Evolutionary conservation across 2,888 invertebrate species (phyloP).

Genomic region (Pinctada fucata): DNA sequence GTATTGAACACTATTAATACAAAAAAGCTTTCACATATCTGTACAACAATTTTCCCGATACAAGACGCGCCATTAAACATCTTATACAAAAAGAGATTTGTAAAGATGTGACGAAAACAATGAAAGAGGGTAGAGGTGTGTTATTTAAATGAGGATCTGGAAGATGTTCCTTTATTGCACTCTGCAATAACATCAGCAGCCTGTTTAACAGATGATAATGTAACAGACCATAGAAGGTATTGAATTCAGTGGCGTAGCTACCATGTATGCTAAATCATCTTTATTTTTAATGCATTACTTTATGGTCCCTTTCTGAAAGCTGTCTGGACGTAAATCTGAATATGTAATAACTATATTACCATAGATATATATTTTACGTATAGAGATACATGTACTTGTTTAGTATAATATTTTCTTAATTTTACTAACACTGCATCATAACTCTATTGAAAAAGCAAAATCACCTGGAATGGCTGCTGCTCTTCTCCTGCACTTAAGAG

Average conservation of each 20-base stretch:
- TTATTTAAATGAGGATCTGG: constrained; percentile 7
- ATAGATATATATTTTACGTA: no score
- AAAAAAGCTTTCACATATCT: constrained; percentile 21
- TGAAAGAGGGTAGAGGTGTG: constrained; percentile 7
- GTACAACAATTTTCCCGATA: constrained; percentile 18
- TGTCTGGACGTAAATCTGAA: no score
- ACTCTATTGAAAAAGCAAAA: no score
- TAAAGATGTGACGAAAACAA: constrained; percentile 7
- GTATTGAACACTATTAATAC: constrained; percentile 20
- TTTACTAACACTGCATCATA: no score
- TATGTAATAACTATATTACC: no score
- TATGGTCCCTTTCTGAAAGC: no score
- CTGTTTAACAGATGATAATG: constrained; percentile 5
- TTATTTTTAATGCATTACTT: no score
- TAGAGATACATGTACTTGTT: no score
- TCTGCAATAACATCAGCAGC: constrained; percentile 6
- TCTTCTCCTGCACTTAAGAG: constrained; percentile 1
- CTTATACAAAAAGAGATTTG: constrained; percentile 6
- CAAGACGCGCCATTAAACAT: constrained; percentile 15
- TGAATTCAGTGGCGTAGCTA: no score
- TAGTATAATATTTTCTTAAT: no score
- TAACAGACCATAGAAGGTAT: no score
- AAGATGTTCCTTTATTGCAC: constrained; percentile 2
- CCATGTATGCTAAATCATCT: no score
- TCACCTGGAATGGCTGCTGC: constrained; percentile 6